These are phyloP conservation scores for Drosophila recens DNA, from an alignment of 2,888 invertebrate genomes.

Conservation along the genomic window DNA sequence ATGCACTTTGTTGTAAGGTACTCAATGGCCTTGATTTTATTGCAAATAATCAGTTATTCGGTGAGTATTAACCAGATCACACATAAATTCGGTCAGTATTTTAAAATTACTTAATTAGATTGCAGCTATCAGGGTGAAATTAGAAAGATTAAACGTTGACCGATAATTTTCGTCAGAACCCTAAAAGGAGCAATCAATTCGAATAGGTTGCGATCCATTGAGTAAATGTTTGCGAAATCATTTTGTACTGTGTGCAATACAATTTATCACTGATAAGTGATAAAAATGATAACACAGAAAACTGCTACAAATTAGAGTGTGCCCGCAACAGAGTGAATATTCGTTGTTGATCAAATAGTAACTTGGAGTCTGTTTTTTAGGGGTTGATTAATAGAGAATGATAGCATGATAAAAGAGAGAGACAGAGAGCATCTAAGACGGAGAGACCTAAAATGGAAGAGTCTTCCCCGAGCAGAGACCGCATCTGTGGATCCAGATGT, in stretches of 20 bases:
- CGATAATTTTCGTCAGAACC: conserved; percentile 27
- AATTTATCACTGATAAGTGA: conserved; percentile 47
- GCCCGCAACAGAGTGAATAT: background rate
- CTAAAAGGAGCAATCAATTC: conserved; percentile 1
- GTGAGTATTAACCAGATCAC: conserved; percentile 16
- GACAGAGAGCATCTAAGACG: background rate
- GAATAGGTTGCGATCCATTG: conserved; percentile 14
- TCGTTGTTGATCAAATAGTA: background rate
- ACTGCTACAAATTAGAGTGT: conserved; percentile 26
- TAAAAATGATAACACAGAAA: conserved; percentile 29
- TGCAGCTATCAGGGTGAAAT: conserved; percentile 20
- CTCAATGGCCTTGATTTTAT: background rate
- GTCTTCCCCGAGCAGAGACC: background rate
- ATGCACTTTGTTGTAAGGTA: background rate
- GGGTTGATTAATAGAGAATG: background rate
- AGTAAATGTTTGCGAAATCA: conserved; percentile 32
- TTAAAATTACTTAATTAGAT: conserved; percentile 8
- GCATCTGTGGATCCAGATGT: conserved; percentile 39
- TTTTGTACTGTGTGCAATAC: conserved; percentile 18
- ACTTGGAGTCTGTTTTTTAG: background rate
- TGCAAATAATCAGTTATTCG: background rate
- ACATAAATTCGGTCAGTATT: conserved; percentile 3
- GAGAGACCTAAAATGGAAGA: background rate
- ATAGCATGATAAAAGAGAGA: too few relatives aligned
- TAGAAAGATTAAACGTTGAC: conserved; percentile 48